These are phyloP conservation scores for Theocolax elegans DNA, from an alignment of 1,140 invertebrate genomes.

Conservation along the genomic window DNA sequence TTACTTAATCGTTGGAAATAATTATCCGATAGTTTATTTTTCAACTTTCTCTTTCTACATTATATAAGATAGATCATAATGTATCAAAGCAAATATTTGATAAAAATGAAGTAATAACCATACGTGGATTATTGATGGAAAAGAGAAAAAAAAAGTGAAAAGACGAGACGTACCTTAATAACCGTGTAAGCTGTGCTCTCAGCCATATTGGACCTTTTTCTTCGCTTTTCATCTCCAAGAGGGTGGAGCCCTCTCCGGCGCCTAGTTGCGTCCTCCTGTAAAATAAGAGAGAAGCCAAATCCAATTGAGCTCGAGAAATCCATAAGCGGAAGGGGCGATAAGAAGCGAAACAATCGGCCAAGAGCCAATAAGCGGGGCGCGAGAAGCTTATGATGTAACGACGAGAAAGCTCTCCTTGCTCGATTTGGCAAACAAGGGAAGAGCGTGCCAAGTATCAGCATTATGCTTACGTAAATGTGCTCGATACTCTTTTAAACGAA, in stretches of 20 bases:
- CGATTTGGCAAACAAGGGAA: constrained; percentile 45
- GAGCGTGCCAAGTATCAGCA: constrained; percentile 45
- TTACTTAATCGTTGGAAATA: no score
- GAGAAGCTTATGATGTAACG: constrained; percentile 27
- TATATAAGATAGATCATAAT: no score
- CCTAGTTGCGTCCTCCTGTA: constrained; percentile 49
- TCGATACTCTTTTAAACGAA: constrained; percentile 3
- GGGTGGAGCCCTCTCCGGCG: constrained; percentile 28
- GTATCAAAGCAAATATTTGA: no score
- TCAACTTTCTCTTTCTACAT: no score
- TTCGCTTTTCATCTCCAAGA: constrained; percentile 16
- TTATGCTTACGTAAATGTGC: constrained; percentile 33
- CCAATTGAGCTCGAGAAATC: neutral
- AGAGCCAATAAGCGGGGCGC: neutral
- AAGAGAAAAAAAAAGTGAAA: neutral
- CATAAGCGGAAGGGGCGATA: neutral
- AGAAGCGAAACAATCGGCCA: neutral
- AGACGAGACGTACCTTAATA: constrained; percentile 53
- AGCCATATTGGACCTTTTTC: constrained; percentile 49
- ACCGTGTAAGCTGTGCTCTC: constrained; percentile 62
- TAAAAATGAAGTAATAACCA: no score
- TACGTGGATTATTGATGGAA: no score
- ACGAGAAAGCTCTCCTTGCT: constrained; percentile 31
- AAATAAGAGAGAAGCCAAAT: neutral
- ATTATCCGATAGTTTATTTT: no score